Conservation (phyloP, 2,888 invertebrate genomes). For the Seira sanloemensis region DNA sequence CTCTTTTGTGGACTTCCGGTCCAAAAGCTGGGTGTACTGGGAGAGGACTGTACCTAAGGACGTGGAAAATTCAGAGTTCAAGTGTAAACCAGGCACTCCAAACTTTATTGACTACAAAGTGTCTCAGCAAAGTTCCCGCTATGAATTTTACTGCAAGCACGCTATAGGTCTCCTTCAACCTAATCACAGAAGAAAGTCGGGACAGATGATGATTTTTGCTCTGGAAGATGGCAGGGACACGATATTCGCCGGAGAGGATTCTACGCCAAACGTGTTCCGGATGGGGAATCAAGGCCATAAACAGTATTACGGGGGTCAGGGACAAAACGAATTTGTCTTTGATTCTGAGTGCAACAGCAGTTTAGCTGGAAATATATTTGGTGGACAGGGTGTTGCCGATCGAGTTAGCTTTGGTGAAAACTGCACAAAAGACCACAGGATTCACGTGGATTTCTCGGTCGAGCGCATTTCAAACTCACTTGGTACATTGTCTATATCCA, state of each 20-base stretch:
- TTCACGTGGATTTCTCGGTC: neutral
- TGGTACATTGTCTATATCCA: neutral
- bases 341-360: constrained; percentile 15
- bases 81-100: constrained; percentile 28
- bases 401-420: neutral
- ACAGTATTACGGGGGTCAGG: constrained; percentile 30
- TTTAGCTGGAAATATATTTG: neutral
- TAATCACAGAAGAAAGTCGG: neutral
- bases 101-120: neutral
- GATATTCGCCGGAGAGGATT: no score
- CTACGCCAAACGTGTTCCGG: constrained; percentile 2
- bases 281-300: constrained; percentile 28
- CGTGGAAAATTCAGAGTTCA: neutral
- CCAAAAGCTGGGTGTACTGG: neutral
- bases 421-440: neutral
- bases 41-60: constrained; percentile 18
- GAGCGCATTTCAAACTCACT: neutral
- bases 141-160: constrained; percentile 27
- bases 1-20: neutral
- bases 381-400: neutral
- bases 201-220: constrained; percentile 15
- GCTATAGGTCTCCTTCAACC: constrained; percentile 28
- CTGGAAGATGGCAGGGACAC: constrained; percentile 38
- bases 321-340: constrained; percentile 27
- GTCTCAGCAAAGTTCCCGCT: neutral